Base-by-base conservation (phyloP, 2,113 vertebrate species). In the Dromiciops gliroides region DNA sequence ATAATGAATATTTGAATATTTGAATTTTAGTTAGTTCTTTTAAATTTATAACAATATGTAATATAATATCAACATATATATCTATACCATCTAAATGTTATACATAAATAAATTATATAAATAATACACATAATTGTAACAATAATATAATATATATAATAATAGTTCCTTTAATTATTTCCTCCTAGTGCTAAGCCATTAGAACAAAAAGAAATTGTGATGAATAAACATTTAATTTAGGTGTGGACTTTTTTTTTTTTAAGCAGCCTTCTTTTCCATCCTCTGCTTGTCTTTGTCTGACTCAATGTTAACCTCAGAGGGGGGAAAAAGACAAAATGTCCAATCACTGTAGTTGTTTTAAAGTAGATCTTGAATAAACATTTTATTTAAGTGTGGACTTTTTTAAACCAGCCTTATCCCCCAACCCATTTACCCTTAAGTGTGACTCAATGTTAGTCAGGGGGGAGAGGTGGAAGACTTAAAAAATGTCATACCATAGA, bases 321-420 rank as follows among this genome's bases (percentile, higher is more conserved):
- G 28, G 31, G 28, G 2, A 10, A 56, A 56, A 56, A 56, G 26
- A 56, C 4, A 5, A 53, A 53, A 53, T 53, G 52, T 53, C 24
- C 26, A 53, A 25, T 25, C 6, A 93, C 89, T 95, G 88, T 48
- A 50, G 91, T 94, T 97, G 94, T 94, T 95, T 96, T 95, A 93
- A 91, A 96, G 96, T 96, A 93, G 26, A 83, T 97, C 94, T 89
- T 44, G 37, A 60, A 53, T 53, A 53, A 53, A n/a, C 12, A 75
- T 75, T 75, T n/a, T n/a, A 75, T n/a, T 75, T 75, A 75, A 37
- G 23, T 11, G 1, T 11, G 28, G 53, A 31, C 31, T 31, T 60
- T 60, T 53, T 60, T 60, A 67, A 67, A 56, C 24, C 53, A 26
- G 28, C 10, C 26, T 56, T 56, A 25, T 56, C 53, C 53, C 19